Evolutionary conservation across 2,888 invertebrate species (phyloP).

Genomic region (Mactromeris polynyma): DNA sequence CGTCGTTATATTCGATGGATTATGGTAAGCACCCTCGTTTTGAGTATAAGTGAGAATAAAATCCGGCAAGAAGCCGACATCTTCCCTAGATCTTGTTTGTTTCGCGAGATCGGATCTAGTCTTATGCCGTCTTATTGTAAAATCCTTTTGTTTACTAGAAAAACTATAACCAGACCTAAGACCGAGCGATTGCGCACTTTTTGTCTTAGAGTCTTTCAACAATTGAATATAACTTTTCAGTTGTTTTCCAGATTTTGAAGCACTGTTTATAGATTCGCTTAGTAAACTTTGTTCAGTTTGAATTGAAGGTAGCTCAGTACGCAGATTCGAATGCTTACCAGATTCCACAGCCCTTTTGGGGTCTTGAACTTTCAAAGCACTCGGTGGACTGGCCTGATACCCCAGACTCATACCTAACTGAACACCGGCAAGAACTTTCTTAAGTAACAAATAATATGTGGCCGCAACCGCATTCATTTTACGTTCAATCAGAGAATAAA

Average conservation of each 20-base stretch:
- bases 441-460: slow-evolving; percentile 72
- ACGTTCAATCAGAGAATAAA: slow-evolving; percentile 76
- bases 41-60: slow-evolving; percentile 65
- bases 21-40: slow-evolving; percentile 30
- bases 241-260: slow-evolving; percentile 37
- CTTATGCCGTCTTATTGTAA: slow-evolving; percentile 64
- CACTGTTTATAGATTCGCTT: slow-evolving; percentile 25
- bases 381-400: slow-evolving; percentile 12
- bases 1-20: slow-evolving; percentile 12
- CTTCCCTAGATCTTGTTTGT: slow-evolving; percentile 52
- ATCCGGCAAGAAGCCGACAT: slow-evolving; percentile 53
- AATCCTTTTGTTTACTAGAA: slow-evolving; percentile 63
- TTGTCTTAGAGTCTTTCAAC: slow-evolving; percentile 68
- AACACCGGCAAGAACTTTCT: slow-evolving; percentile 70
- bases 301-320: slow-evolving; percentile 45
- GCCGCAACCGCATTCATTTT: slow-evolving; percentile 79
- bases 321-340: not conserved
- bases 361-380: slow-evolving; percentile 18
- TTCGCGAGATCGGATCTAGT: slow-evolving; percentile 58
- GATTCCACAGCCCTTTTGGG: not conserved
- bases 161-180: slow-evolving; percentile 53
- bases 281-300: slow-evolving; percentile 30
- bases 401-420: slow-evolving; percentile 60
- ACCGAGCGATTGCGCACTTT: slow-evolving; percentile 56
- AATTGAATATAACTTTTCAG: slow-evolving; percentile 69